Evolutionary conservation across 2,113 vertebrate species (phyloP).

Genomic region (Elachura formosa): DNA sequence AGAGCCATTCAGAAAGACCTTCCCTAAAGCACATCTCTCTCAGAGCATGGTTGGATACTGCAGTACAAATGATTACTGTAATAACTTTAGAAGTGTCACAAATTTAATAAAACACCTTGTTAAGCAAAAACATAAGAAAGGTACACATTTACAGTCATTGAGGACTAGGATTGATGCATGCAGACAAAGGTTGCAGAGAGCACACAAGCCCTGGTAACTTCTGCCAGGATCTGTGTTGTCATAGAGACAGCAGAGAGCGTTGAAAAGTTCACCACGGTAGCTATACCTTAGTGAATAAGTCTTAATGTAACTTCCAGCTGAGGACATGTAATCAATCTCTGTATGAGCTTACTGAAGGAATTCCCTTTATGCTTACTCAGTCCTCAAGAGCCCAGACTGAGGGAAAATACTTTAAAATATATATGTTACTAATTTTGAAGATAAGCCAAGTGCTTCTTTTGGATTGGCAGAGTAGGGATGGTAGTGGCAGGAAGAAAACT

Average conservation of each 20-base stretch:
- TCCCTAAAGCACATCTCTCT: neutral
- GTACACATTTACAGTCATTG: neutral
- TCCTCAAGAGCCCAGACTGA: neutral
- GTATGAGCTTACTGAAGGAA: conserved; percentile 54
- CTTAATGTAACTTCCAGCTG: conserved; percentile 62
- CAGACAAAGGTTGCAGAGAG: conserved; percentile 11
- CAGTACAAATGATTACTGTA: neutral
- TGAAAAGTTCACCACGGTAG: conserved; percentile 48
- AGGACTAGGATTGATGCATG: neutral
- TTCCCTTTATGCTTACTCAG: conserved; percentile 52
- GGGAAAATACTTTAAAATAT: neutral
- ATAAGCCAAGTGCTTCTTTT: neutral
- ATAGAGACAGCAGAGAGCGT: conserved; percentile 25
- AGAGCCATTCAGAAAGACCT: neutral
- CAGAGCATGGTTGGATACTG: neutral
- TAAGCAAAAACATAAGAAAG: neutral
- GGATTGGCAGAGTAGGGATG: neutral
- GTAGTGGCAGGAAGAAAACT: neutral
- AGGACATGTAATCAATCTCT: conserved; percentile 58
- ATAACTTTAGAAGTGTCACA: neutral
- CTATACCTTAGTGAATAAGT: conserved; percentile 51
- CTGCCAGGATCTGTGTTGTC: conserved; percentile 29
- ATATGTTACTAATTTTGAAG: neutral
- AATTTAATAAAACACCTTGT: conserved; percentile 11
- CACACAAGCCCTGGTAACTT: neutral